Conservation (phyloP, 2,113 vertebrate genomes). For the Hypomesus transpacificus region DNA sequence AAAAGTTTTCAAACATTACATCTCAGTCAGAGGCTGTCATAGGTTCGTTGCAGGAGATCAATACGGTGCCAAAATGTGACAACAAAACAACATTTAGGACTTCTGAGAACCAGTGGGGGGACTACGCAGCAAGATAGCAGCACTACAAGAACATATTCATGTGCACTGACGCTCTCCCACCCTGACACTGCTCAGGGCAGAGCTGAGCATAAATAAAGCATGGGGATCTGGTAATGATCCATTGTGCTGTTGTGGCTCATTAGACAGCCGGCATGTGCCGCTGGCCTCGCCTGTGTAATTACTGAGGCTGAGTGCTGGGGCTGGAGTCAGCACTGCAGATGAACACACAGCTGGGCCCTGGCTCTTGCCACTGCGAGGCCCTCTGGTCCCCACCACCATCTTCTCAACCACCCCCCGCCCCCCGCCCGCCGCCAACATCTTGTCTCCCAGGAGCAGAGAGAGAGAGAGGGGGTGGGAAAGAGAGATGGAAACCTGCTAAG, state of each 20-base stretch:
- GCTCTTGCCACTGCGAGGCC: conserved; percentile 26
- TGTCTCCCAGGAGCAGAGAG: conserved; percentile 3
- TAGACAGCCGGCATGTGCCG: conserved; percentile 53
- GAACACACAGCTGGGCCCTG: conserved; percentile 67
- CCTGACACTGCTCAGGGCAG: conserved; percentile 7
- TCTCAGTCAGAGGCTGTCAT: too few species aligned
- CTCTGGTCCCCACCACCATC: neutral
- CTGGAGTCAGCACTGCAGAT: conserved; percentile 61
- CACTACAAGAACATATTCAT: neutral
- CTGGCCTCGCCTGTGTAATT: conserved; percentile 62
- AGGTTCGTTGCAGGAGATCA: too few species aligned
- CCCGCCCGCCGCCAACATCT: conserved; percentile 8
- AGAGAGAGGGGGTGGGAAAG: conserved; percentile 38
- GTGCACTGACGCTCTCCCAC: neutral
- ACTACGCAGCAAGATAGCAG: neutral
- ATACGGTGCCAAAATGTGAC: too few species aligned
- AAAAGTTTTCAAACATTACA: too few species aligned
- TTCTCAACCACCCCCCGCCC: neutral
- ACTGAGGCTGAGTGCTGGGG: conserved; percentile 41
- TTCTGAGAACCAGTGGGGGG: neutral
- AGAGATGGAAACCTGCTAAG: neutral
- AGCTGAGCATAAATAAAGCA: conserved; percentile 28
- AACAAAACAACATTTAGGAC: too few species aligned
- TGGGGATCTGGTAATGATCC: conserved; percentile 42
- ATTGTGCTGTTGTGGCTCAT: conserved; percentile 56